Conservation (phyloP, 2,888 invertebrate genomes). For the Cryptocheilus praepositus region DNA sequence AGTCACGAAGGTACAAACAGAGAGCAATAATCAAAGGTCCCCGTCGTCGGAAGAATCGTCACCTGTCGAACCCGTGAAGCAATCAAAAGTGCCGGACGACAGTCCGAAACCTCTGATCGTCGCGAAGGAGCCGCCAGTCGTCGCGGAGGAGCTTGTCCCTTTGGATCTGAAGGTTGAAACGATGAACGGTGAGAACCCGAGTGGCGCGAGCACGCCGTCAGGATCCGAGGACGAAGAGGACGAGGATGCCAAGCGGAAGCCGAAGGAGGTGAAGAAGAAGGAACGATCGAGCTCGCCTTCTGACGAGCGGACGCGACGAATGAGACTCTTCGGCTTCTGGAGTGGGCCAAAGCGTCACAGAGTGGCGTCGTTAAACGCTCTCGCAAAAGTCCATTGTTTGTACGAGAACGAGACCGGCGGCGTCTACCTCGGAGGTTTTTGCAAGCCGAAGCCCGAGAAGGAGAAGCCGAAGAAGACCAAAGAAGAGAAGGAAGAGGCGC, state of each 20-base stretch:
- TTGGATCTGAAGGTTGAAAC: conserved; percentile 60
- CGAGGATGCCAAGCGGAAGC: conserved; percentile 37
- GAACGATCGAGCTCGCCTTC: conserved; percentile 62
- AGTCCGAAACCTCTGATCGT: conserved; percentile 39
- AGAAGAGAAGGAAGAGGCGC: conserved; percentile 47
- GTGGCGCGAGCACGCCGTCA: conserved; percentile 31
- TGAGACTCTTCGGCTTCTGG: conserved; percentile 83
- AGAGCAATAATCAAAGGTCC: conserved; percentile 50
- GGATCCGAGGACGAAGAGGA: conserved; percentile 43
- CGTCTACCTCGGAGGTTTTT: conserved; percentile 79
- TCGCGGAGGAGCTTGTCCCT: conserved; percentile 46
- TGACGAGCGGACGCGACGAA: conserved; percentile 73
- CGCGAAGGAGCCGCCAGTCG: conserved; percentile 53
- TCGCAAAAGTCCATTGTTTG: conserved; percentile 92
- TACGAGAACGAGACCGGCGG: conserved; percentile 91
- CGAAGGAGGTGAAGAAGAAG: conserved; percentile 46
- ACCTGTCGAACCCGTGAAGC: conserved; percentile 60
- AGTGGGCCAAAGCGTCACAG: conserved; percentile 88
- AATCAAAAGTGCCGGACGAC: conserved; percentile 55
- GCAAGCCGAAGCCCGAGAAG: conserved; percentile 77
- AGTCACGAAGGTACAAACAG: conserved; percentile 51
- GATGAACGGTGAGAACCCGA: conserved; percentile 42
- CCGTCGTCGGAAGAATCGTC: conserved; percentile 36
- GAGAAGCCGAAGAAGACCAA: conserved; percentile 58
- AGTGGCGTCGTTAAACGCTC: conserved; percentile 91